Base-by-base conservation (phyloP, 2,113 vertebrate species). In the Erinaceus europaeus region DNA sequence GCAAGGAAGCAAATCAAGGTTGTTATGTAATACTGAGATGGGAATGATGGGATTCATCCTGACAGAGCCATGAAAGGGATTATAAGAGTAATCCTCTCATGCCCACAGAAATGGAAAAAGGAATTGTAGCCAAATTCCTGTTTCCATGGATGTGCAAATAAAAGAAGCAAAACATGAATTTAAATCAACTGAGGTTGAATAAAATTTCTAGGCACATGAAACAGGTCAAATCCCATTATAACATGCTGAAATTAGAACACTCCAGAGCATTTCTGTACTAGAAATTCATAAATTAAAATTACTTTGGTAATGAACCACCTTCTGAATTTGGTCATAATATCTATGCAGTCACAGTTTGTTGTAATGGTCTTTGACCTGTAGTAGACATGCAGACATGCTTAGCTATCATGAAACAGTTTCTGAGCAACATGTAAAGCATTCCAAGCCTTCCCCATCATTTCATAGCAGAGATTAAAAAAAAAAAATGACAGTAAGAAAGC, bases 311-410 rank as follows among this genome's bases (percentile, higher is more conserved):
- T 71, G 11, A 21, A 52, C 42, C 38, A 53, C n/a, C 29, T 90
- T 84, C 64, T 84, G 46, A 76, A 84, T 64, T 27, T 69, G 59
- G 38, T n/a, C 42, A 21, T 27, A 52, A 68, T 38, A 46, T 61
- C 57, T n/a, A 34, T 15, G 46, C 55, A 65, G 27, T 61, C 25
- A 2, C 17, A 59, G 69, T 90, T 71, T 72, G 84, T 86, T 93
- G 92, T 84, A 95, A 94, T 95, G 92, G 78, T 83, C 77, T 96
- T 91, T 94, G 94, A 76, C 84, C 89, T 61, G 36, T 55, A 48
- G 62, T 74, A 77, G 69, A 84, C 57, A 65, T 0, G 89, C 71
- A 90, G 57, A 11, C 86, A 77, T 93, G 94, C 90, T 93, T 85
- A 94, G 93, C 86, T 62, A 65, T 91, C 82, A 88, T 38, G 93